These are phyloP conservation scores for Pseudomugil tenellus DNA, from an alignment of 2,797 vertebrate genomes.

Conservation along the genomic window DNA sequence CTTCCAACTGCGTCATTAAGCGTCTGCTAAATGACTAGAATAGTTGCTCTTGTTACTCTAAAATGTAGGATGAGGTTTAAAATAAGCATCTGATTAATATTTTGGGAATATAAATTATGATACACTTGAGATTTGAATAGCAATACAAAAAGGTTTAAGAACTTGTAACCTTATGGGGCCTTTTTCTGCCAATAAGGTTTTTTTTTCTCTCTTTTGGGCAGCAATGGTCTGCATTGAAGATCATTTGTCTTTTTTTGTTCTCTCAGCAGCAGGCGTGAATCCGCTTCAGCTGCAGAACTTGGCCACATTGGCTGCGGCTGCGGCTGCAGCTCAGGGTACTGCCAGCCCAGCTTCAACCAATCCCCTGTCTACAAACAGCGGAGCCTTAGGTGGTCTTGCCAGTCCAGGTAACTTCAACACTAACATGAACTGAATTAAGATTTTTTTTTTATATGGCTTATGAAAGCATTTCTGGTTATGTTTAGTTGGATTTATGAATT, in stretches of 20 bases:
- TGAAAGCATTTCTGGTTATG: background rate
- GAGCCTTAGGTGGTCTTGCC: constrained; percentile 84
- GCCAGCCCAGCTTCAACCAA: constrained; percentile 89
- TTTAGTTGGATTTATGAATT: background rate
- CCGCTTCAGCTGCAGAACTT: constrained; percentile 96
- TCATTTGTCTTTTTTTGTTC: constrained; percentile 19
- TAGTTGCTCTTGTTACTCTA: background rate
- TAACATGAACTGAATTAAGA: background rate
- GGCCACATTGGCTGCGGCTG: constrained; percentile 94
- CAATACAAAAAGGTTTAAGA: no score
- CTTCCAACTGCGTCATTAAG: no score
- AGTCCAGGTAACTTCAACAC: constrained; percentile 85
- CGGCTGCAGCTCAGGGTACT: constrained; percentile 92
- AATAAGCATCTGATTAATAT: background rate
- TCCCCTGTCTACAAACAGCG: constrained; percentile 82
- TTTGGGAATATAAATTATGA: no score
- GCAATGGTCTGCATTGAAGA: constrained; percentile 20
- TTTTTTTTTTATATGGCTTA: background rate
- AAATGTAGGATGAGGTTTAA: background rate
- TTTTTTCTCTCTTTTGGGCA: no score
- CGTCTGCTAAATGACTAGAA: background rate
- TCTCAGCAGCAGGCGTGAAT: constrained; percentile 88
- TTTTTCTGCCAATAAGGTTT: no score
- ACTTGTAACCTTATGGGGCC: no score
- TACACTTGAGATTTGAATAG: no score